Evolutionary conservation across 2,113 vertebrate genomes (phyloP).

Genomic region (Silurus asotus): DNA sequence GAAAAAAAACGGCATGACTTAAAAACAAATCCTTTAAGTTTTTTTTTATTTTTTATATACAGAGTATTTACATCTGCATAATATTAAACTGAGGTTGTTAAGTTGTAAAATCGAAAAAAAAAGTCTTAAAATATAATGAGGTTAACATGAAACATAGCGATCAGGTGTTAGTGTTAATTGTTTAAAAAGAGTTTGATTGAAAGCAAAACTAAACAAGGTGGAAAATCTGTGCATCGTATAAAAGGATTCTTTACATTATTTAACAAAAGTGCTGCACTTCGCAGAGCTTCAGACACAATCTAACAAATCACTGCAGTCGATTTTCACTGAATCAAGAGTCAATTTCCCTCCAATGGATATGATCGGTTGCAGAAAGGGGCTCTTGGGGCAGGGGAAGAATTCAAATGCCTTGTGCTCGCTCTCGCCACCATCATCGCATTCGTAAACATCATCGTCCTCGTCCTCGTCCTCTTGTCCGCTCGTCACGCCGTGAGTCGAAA

Average conservation of each 20-base stretch:
- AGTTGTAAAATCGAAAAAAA: not conserved
- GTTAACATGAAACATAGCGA: not conserved
- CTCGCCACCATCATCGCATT: conserved; percentile 41
- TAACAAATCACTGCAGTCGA: conserved; percentile 68
- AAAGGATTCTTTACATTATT: not conserved
- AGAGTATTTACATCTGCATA: conserved; percentile 7
- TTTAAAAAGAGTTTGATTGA: not conserved
- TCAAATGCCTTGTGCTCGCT: conserved; percentile 5
- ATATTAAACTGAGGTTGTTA: conserved; percentile 15
- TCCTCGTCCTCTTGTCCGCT: conserved; percentile 25
- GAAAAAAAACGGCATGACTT: no score
- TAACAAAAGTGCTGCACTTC: not conserved
- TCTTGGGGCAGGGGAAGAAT: conserved; percentile 61
- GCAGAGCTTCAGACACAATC: conserved; percentile 37
- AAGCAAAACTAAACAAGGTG: not conserved
- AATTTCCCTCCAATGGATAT: conserved; percentile 60
- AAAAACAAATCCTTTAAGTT: not conserved
- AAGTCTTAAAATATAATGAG: not conserved
- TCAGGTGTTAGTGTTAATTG: conserved; percentile 34
- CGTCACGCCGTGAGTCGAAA: conserved; percentile 58
- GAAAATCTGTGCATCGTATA: not conserved
- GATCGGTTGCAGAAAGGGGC: conserved; percentile 50
- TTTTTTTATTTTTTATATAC: not conserved
- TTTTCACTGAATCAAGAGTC: conserved; percentile 72
- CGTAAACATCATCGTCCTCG: conserved; percentile 44